Conservation (phyloP, 2,113 vertebrate species). For the Haemorhous mexicanus region DNA sequence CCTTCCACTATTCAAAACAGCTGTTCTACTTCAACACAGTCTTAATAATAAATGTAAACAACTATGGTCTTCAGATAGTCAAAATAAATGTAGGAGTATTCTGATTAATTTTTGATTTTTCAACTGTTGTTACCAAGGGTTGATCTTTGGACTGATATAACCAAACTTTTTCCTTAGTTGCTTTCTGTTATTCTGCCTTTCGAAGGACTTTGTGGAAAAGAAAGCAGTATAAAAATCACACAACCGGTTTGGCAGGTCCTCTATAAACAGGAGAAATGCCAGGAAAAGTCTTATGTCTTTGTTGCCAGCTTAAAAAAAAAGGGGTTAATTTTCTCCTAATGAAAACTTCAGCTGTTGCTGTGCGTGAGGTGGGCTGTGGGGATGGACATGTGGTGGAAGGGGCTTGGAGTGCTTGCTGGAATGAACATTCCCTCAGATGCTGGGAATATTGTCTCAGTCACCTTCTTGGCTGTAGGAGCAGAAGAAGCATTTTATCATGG, state of each 20-base stretch:
- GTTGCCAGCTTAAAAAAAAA: conserved; percentile 12
- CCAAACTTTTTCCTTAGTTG: conserved; percentile 34
- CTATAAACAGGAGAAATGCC: conserved; percentile 63
- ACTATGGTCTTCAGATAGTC: not conserved
- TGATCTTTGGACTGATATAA: conserved; percentile 19
- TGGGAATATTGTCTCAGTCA: not conserved
- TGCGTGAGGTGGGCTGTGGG: not conserved
- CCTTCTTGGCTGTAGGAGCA: not conserved
- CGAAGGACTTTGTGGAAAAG: conserved; percentile 57
- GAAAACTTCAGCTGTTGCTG: not conserved
- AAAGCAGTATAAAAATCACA: conserved; percentile 46
- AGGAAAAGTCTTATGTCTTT: conserved; percentile 18
- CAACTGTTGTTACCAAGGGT: not conserved
- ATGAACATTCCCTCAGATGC: not conserved
- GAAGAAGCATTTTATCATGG: not conserved
- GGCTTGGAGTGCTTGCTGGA: not conserved
- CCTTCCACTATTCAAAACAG: not conserved
- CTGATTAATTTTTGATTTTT: conserved; percentile 28
- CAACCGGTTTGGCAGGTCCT: conserved; percentile 68
- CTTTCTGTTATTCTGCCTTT: conserved; percentile 60
- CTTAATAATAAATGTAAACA: not conserved
- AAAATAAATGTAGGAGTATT: not conserved
- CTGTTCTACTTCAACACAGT: not conserved
- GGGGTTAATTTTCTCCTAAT: not conserved
- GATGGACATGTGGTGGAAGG: not conserved